Percentiles rank a stretch among this genome's conserved stretches.
Conservation (phyloP, 2,113 vertebrate genomes). For the Urocolius indicus region DNA sequence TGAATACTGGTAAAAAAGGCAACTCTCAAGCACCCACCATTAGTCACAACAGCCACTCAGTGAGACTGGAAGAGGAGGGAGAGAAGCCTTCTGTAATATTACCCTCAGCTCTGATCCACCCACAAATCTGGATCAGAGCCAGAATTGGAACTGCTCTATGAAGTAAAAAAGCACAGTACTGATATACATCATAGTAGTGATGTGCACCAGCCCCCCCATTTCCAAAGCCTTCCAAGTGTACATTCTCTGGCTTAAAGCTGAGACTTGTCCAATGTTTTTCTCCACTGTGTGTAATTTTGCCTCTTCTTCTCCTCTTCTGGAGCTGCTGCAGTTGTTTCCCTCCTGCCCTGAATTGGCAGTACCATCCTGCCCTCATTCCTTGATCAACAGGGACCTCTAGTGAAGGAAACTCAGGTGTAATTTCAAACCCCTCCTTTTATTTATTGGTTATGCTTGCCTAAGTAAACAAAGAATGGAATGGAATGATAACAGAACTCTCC, state of each 20-base stretch:
- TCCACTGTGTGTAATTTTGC: neutral
- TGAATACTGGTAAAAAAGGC: neutral
- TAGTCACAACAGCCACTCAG: neutral
- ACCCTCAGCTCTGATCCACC: neutral
- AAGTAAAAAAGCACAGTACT: rapidly evolving
- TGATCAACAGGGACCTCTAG: neutral
- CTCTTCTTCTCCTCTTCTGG: neutral
- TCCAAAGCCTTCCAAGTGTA: neutral
- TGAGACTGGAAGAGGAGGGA: neutral
- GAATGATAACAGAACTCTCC: neutral
- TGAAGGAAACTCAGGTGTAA: neutral
- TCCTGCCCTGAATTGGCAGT: neutral
- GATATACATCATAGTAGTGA: rapidly evolving
- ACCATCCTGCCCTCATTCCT: neutral
- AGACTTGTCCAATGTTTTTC: neutral
- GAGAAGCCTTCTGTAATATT: rapidly evolving
- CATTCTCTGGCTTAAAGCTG: neutral
- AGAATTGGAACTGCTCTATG: neutral
- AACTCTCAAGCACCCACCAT: too few relatives aligned
- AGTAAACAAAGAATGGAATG: neutral
- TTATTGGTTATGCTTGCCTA: neutral
- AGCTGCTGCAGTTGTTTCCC: neutral
- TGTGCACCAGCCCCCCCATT: neutral
- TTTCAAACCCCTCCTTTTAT: too few relatives aligned
- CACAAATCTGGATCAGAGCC: neutral